A percentile compares a stretch with the other conserved stretches of the same genome.
Conservation (phyloP, 2,113 vertebrate species). For the Pygoscelis antarcticus region DNA sequence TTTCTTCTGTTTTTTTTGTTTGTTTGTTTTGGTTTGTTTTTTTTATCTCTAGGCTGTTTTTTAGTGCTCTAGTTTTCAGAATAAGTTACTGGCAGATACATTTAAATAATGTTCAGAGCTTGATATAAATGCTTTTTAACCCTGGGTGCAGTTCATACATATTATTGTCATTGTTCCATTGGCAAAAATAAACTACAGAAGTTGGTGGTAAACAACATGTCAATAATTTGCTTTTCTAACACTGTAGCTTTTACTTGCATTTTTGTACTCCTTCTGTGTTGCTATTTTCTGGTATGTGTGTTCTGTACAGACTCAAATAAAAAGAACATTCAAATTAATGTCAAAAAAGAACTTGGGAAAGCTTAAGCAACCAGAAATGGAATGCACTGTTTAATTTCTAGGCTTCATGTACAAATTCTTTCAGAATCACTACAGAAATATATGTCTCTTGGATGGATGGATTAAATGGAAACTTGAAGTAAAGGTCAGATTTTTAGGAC, state of each 20-base stretch:
- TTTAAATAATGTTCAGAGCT: background rate
- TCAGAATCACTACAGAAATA: background rate
- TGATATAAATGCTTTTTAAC: background rate
- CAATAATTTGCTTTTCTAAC: background rate
- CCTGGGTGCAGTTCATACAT: background rate
- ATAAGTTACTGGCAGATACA: background rate
- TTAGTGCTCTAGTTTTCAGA: background rate
- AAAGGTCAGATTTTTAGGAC: background rate
- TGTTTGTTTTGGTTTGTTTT: background rate
- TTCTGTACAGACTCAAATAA: background rate
- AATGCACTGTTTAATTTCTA: background rate
- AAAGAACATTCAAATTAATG: background rate
- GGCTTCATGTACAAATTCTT: background rate
- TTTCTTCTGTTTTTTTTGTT: fast-evolving
- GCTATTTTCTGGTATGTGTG: background rate
- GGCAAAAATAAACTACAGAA: background rate
- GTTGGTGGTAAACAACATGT: background rate
- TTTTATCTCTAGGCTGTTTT: background rate
- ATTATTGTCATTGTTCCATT: background rate
- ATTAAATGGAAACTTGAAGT: background rate
- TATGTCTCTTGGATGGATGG: background rate
- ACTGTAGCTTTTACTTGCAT: background rate
- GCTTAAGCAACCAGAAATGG: background rate
- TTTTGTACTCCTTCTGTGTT: background rate
- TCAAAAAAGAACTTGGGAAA: background rate